Evolutionary conservation across 2,888 invertebrate species (phyloP).

Genomic region (Lordiphosa andalusiaca): DNA sequence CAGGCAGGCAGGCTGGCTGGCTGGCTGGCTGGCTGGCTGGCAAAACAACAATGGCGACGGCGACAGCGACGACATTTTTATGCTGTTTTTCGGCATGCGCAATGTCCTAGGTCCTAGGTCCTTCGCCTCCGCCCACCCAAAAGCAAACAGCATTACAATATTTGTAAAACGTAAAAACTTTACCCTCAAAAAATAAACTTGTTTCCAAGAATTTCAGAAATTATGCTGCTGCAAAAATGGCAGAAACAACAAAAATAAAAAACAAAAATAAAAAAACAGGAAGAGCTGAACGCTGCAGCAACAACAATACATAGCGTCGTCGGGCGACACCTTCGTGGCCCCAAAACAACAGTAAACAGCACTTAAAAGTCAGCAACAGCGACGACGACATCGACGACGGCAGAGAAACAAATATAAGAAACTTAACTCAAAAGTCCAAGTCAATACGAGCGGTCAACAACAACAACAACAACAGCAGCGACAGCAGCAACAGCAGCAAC

Average conservation of each 20-base stretch:
- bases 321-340: slow-evolving; percentile 78
- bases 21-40: slow-evolving; percentile 41
- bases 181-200: slow-evolving; percentile 21
- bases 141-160: slow-evolving; percentile 64
- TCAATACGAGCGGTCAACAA: slow-evolving; percentile 70
- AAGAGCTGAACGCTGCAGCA: slow-evolving; percentile 12
- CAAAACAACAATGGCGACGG: slow-evolving; percentile 48
- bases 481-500: background rate
- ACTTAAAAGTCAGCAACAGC: slow-evolving; percentile 69
- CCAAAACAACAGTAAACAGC: slow-evolving; percentile 78
- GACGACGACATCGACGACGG: slow-evolving; percentile 40
- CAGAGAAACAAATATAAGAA: slow-evolving; percentile 68
- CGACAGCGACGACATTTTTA: slow-evolving; percentile 65
- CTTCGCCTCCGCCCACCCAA: slow-evolving; percentile 11
- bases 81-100: slow-evolving; percentile 64
- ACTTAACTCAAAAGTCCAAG: slow-evolving; percentile 74
- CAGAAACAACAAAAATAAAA: too few species aligned
- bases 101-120: slow-evolving; percentile 22
- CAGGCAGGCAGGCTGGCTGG: slow-evolving; percentile 36
- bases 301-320: slow-evolving; percentile 48
- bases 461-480: slow-evolving; percentile 30
- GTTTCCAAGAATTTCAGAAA: slow-evolving; percentile 43
- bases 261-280: slow-evolving; percentile 8
- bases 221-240: slow-evolving; percentile 20
- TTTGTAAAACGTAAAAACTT: slow-evolving; percentile 64